These are phyloP conservation scores for Anthonomus grandis DNA, from an alignment of 1,140 invertebrate genomes.

Conservation along the genomic window DNA sequence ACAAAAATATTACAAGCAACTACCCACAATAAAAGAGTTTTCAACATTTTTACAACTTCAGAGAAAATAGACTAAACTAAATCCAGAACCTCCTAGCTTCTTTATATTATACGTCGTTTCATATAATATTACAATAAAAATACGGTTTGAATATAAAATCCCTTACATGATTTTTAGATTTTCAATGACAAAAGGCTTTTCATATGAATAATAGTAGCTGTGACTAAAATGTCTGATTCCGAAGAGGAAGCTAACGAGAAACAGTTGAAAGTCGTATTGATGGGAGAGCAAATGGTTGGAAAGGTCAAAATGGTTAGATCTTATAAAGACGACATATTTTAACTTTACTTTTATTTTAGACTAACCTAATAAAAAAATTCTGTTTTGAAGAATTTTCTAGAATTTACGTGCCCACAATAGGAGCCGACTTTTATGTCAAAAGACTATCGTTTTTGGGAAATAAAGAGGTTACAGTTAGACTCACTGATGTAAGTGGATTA, in stretches of 20 bases:
- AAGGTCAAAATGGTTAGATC: too few species aligned
- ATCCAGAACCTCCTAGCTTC: too few species aligned
- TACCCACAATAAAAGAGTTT: constrained; percentile 8
- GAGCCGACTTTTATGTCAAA: constrained; percentile 78
- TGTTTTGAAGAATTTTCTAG: constrained; percentile 72
- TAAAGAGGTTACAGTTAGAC: constrained; percentile 67
- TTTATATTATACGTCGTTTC: too few species aligned
- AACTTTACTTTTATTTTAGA: too few species aligned
- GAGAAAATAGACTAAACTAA: too few species aligned
- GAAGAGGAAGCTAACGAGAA: constrained; percentile 64
- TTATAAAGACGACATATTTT: too few species aligned
- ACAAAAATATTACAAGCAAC: constrained; percentile 30
- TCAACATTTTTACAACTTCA: too few species aligned
- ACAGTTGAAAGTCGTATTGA: constrained; percentile 74
- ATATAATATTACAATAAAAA: too few species aligned
- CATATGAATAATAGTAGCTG: constrained; percentile 19
- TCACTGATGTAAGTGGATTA: constrained; percentile 83
- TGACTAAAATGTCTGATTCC: constrained; percentile 57
- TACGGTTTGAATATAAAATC: too few species aligned
- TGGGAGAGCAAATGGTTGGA: constrained; percentile 76
- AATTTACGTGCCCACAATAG: constrained; percentile 70
- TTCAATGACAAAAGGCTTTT: constrained; percentile 13
- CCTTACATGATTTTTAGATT: constrained; percentile 20
- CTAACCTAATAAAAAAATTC: constrained; percentile 66
- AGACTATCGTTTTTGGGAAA: constrained; percentile 64